phyloP scores from a whole-genome alignment of 2,888 invertebrate species.

The Xestia xanthographa region DNA sequence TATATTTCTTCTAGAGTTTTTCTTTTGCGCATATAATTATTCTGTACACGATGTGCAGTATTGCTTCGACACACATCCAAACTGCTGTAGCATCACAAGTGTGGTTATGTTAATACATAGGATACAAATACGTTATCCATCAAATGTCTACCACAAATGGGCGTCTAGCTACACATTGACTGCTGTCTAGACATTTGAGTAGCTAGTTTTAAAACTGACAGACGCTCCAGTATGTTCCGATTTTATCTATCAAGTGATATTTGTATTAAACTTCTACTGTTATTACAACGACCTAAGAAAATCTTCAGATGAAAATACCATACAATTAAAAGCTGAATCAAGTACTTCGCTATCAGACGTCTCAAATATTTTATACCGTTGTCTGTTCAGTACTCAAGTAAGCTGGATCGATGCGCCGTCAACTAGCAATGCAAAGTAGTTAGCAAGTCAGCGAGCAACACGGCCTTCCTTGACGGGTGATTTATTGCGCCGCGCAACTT shows the following conservation, averaged over 20 bases:
- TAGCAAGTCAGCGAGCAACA: constrained; percentile 67
- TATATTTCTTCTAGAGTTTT: constrained; percentile 5
- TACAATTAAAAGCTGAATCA: constrained; percentile 10
- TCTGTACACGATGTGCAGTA: constrained; percentile 23
- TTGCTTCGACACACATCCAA: constrained; percentile 43
- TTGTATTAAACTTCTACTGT: constrained; percentile 14
- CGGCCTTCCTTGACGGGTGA: constrained; percentile 70
- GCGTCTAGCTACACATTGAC: constrained; percentile 55
- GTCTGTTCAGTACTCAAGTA: constrained; percentile 32
- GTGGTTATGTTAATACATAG: constrained; percentile 46
- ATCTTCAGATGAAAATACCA: not conserved
- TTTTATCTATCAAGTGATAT: constrained; percentile 39
- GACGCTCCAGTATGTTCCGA: constrained; percentile 25
- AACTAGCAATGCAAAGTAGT: constrained; percentile 67
- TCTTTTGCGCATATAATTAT: constrained; percentile 26
- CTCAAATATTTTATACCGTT: constrained; percentile 60
- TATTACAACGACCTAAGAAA: not conserved
- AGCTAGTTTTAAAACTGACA: constrained; percentile 47
- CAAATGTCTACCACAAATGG: constrained; percentile 52
- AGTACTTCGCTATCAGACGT: constrained; percentile 41
- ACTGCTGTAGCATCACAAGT: constrained; percentile 45
- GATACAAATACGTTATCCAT: constrained; percentile 46
- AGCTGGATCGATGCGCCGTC: constrained; percentile 66
- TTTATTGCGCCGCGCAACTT: constrained; percentile 67
- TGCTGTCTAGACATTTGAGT: constrained; percentile 48